phyloP scores from a whole-genome alignment of 2,113 vertebrate species.

The Sander vitreus region DNA sequence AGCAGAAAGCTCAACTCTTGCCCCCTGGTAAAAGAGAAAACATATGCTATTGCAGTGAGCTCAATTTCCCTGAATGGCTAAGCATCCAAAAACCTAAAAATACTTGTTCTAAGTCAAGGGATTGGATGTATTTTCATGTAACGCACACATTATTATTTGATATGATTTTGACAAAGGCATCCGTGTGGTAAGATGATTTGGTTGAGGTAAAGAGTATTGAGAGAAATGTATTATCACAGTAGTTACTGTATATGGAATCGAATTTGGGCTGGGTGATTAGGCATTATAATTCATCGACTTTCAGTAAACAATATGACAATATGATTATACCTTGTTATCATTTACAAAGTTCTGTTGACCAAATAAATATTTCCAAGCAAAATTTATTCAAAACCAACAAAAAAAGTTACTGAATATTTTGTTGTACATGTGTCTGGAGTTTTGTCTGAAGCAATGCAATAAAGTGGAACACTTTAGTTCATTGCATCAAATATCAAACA shows the following conservation, averaged over 20 bases:
- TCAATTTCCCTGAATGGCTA: not conserved
- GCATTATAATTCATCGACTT: not conserved
- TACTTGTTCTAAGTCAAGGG: not conserved
- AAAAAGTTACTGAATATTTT: too few species aligned
- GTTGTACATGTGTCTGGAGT: not conserved
- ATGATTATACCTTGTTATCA: not conserved
- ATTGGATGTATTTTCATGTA: not conserved
- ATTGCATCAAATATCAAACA: not conserved
- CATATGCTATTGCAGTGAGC: not conserved
- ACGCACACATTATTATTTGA: not conserved
- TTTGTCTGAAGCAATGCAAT: not conserved
- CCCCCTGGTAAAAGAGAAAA: conserved; percentile 86
- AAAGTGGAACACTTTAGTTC: not conserved
- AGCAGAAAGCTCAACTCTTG: conserved; percentile 96
- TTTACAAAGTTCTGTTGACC: not conserved
- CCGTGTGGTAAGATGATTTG: not conserved
- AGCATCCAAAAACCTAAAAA: not conserved
- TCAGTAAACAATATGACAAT: not conserved
- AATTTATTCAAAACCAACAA: not conserved
- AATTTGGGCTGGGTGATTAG: not conserved
- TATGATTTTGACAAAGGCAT: not conserved
- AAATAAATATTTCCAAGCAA: not conserved
- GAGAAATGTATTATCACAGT: too few species aligned
- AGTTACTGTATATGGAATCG: not conserved
- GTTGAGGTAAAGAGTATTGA: not conserved